A percentile compares a stretch with the other conserved stretches of the same genome.
Evolutionary conservation across 2,888 invertebrate genomes (phyloP).

Genomic region (Dendrolimus houi): DNA sequence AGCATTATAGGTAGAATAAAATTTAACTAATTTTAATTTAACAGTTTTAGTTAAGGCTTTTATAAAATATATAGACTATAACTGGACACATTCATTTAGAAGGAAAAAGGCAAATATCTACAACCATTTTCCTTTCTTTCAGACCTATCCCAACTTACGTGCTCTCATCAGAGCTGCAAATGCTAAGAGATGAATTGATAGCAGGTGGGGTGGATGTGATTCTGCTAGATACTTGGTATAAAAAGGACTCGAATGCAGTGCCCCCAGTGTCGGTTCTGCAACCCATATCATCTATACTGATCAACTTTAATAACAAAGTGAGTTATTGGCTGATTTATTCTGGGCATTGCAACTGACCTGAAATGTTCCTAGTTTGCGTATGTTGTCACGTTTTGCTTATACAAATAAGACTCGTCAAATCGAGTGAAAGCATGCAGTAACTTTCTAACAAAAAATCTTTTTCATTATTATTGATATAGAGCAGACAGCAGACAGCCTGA

Average conservation of each 20-base stretch:
- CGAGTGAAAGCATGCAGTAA: background rate
- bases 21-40: too few relatives aligned
- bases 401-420: background rate
- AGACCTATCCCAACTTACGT: constrained; percentile 97
- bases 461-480: too few relatives aligned
- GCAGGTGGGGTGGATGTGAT: constrained; percentile 88
- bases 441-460: too few relatives aligned
- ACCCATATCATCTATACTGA: constrained; percentile 96
- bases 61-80: too few relatives aligned
- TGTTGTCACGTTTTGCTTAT: background rate
- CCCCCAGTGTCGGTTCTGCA: constrained; percentile 96
- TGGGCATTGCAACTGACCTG: background rate
- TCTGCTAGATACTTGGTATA: constrained; percentile 95
- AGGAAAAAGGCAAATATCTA: too few relatives aligned
- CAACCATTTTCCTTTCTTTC: constrained; percentile 9
- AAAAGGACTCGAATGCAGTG: constrained; percentile 96
- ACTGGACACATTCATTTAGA: too few relatives aligned
- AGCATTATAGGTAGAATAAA: too few relatives aligned
- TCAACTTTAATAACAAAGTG: constrained; percentile 98
- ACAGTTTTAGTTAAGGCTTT: too few relatives aligned
- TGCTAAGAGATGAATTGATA: constrained; percentile 90
- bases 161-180: constrained; percentile 90
- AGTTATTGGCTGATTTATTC: background rate
- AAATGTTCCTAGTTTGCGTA: background rate
- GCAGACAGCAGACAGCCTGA: too few relatives aligned